Base-by-base conservation (phyloP, 2,888 invertebrate genomes). In the Tiphia femorata region DNA sequence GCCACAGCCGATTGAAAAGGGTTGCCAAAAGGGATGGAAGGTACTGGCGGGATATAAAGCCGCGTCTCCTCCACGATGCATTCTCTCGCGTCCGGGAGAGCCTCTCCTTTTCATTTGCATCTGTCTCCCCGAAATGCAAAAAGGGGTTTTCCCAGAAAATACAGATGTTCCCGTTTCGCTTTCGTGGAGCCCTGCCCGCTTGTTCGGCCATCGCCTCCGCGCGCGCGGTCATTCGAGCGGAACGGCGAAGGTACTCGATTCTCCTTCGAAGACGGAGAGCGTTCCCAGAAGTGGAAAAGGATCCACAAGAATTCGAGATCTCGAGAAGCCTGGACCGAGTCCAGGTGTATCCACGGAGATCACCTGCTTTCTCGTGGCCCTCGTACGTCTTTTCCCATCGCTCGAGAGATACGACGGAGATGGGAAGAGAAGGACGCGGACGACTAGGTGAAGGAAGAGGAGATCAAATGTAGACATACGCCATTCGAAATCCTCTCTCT, bases 21-120 rank as follows among this genome's bases (percentile, higher is more conserved):
- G 63, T 61, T 52, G 40, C 55, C 62, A 58, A 70, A 72, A 72
- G 70, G 69, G 59, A 64, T 51, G n/a, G n/a, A n/a, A n/a, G n/a
- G n/a, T n/a, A n/a, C 61, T 50, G 58, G 35, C 19, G 42, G 55
- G 49, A n/a, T n/a, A 61, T 52, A 70, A 66, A 67, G 67, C 58
- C 62, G 65, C 69, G 62, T 63, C 58, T 69, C 61, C 61, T 72
- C 68, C 16, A n/a, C n/a, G n/a, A n/a, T 62, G 57, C 60, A 58
- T 61, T 53, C n/a, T n/a, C n/a, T 66, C 60, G 60, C 64, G 61
- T 55, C 59, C 57, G 16, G 57, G 49, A 64, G 56, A n/a, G n/a
- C n/a, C n/a, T n/a, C n/a, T n/a, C n/a, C n/a, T n/a, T 70, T 73
- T 72, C 56, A 72, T 73, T 72, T 71, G 71, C 73, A 76, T 75